phyloP scores from a whole-genome alignment of 2,797 vertebrate species.

The Danio jaintianensis region DNA sequence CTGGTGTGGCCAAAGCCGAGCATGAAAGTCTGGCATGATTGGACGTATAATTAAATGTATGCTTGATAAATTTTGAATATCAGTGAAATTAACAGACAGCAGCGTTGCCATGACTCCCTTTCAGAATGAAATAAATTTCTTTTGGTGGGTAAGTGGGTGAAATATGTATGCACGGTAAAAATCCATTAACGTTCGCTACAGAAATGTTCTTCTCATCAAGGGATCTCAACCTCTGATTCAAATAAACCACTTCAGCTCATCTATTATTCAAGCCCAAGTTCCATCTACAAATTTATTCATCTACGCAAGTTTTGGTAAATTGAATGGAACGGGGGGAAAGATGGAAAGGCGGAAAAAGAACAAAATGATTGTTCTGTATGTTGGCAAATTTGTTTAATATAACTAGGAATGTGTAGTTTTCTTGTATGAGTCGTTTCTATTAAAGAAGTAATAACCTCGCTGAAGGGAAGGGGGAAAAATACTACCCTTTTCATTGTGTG shows the following conservation, averaged over 20 bases:
- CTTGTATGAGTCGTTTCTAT: constrained; percentile 17
- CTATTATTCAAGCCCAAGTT: constrained; percentile 46
- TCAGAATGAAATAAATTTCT: constrained; percentile 44
- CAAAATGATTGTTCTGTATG: constrained; percentile 30
- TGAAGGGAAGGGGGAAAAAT: neutral
- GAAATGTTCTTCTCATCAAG: constrained; percentile 44
- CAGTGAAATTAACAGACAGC: constrained; percentile 50
- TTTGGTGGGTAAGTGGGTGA: constrained; percentile 47
- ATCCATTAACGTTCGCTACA: constrained; percentile 44
- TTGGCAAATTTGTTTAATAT: constrained; percentile 39
- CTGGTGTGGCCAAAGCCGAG: neutral
- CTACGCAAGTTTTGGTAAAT: constrained; percentile 30
- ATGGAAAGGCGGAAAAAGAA: constrained; percentile 25
- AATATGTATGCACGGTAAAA: constrained; percentile 48
- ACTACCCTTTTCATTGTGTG: neutral
- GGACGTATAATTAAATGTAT: constrained; percentile 42
- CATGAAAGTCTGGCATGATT: constrained; percentile 13
- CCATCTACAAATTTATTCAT: constrained; percentile 46
- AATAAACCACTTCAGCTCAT: constrained; percentile 52
- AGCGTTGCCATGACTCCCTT: constrained; percentile 47
- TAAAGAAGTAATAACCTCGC: constrained; percentile 25
- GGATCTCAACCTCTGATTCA: constrained; percentile 47
- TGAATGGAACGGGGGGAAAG: constrained; percentile 22
- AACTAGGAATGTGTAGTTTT: constrained; percentile 18
- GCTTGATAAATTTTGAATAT: constrained; percentile 41